Base-by-base conservation (phyloP, 2,888 invertebrate species). In the Pediacus dermestoides region DNA sequence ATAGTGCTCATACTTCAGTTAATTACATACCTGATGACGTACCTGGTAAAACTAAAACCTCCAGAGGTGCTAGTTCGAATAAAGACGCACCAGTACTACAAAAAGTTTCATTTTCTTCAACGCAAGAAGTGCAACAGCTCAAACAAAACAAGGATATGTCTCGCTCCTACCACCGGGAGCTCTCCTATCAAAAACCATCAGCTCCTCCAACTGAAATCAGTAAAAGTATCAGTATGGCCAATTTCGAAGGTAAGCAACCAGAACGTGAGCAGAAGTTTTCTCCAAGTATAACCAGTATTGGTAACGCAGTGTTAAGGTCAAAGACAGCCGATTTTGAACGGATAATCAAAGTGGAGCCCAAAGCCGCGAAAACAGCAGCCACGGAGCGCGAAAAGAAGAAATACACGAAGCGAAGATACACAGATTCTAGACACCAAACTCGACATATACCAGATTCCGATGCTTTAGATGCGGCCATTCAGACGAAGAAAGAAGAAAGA, bases 241-340 rank as follows among this genome's bases (percentile, higher is more conserved):
- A 22, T 3, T 23, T 23, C 6, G n/a, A n/a, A n/a, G 14, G 11
- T 39, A 46, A 28, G 6, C 30, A 55, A 35, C 21, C 43, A 3
- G 55, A 58, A 35, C 44, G 52, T 6, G 71, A 72, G 40, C 70
- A 72, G 4, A 70, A 66, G 48, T 59, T 68, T 36, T 70, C 76
- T 12, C 72, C 80, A 1, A 78, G 77, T 57, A 81, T 81, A 54
- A 75, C 78, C 1, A 81, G 74, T 52, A 81, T 81, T 48, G 81
- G 81, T 2, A 80, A 78, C 32, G 80, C 78, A 12, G 81, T 82
- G 12, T 61, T 82, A 45, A 71, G 76, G 47, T 81, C 80, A 2
- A 79, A 80, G 64, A 81, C 82, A 1, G 81, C 79, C 0, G 81
- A 82, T 56, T 81, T 82, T 53, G 82, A 82, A 55, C 70, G 76